phyloP scores from a whole-genome alignment of 2,113 vertebrate species.

The Empidonax traillii region DNA sequence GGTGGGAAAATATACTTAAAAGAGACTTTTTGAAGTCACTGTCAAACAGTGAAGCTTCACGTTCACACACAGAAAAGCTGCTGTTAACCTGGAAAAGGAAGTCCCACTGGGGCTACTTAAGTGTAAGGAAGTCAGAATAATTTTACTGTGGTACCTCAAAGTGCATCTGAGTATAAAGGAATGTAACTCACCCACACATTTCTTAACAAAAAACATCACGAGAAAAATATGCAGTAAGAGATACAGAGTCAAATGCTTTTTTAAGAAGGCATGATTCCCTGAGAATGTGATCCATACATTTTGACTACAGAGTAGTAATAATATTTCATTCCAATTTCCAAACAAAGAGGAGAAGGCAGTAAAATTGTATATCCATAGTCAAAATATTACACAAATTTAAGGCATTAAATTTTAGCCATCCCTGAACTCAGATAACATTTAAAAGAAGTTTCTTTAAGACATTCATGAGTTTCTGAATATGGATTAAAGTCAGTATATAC shows the following conservation, averaged over 20 bases:
- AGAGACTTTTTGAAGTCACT: slow-evolving; percentile 22
- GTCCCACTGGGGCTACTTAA: slow-evolving; percentile 17
- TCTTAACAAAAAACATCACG: neutral
- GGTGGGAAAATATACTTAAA: slow-evolving; percentile 18
- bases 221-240: neutral
- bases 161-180: neutral
- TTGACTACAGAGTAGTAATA: neutral
- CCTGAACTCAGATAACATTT: neutral
- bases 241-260: neutral
- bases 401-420: neutral
- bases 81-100: slow-evolving; percentile 40
- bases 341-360: neutral
- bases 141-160: slow-evolving; percentile 6
- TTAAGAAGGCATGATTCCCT: neutral
- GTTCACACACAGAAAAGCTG: neutral
- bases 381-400: neutral
- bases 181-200: neutral
- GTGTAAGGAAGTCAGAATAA: neutral
- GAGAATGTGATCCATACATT: neutral
- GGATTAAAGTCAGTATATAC: neutral
- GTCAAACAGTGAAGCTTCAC: neutral
- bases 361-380: neutral
- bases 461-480: neutral
- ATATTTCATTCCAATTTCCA: neutral
- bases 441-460: slow-evolving; percentile 8